phyloP scores from a whole-genome alignment of 2,888 invertebrate species.

The Lasioglossum leucozonium region DNA sequence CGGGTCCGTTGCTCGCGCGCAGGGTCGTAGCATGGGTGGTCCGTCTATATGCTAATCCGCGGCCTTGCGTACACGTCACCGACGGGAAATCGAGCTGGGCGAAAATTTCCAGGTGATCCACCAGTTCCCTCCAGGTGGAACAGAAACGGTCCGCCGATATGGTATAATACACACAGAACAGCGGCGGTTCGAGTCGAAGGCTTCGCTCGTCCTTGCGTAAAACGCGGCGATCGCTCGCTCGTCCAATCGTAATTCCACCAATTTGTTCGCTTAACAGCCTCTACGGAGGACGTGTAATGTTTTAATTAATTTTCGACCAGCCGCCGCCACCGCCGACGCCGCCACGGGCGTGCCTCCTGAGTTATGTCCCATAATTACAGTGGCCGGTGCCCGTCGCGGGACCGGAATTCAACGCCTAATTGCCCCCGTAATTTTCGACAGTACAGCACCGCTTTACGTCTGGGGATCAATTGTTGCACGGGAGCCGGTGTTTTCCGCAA shows the following conservation, averaged over 20 bases:
- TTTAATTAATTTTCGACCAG: constrained; percentile 47
- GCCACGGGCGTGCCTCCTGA: constrained; percentile 22
- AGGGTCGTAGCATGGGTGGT: constrained; percentile 84
- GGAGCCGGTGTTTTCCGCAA: background rate
- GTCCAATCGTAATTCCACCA: constrained; percentile 30
- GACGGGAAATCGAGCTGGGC: constrained; percentile 53
- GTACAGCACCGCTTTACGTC: background rate
- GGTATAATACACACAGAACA: background rate
- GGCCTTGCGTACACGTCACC: constrained; percentile 51
- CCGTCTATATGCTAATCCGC: constrained; percentile 80
- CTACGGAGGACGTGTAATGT: constrained; percentile 38
- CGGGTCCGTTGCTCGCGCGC: constrained; percentile 70
- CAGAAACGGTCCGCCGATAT: background rate
- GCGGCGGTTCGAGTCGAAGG: background rate
- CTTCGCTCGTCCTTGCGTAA: background rate
- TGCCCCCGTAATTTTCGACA: background rate
- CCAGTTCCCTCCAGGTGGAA: background rate
- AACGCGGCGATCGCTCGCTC: background rate
- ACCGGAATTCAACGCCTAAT: background rate
- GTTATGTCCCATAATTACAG: constrained; percentile 52
- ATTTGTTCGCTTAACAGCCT: constrained; percentile 25
- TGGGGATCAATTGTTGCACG: too few species aligned
- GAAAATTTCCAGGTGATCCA: constrained; percentile 47
- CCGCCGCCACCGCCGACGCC: constrained; percentile 1
- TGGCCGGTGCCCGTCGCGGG: background rate